Evolutionary conservation across 2,113 vertebrate species (phyloP).

Genomic region (Plecturocebus donacophilus): DNA sequence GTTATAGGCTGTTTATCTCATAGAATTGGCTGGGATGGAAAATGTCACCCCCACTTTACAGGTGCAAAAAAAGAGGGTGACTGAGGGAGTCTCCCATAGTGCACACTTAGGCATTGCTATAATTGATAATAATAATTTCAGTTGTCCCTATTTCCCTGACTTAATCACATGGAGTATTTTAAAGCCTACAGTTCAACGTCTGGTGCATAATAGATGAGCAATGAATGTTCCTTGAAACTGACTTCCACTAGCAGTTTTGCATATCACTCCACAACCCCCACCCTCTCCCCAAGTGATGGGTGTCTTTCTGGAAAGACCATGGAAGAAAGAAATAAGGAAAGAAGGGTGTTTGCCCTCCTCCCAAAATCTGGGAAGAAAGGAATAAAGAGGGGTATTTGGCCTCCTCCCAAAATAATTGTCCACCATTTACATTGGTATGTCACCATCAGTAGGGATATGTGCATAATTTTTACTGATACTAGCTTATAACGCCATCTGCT

Average conservation of each 20-base stretch:
- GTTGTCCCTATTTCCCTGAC: not conserved
- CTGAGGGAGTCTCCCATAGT: not conserved
- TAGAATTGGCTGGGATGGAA: not conserved
- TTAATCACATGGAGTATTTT: conserved; percentile 8
- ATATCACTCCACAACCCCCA: not conserved
- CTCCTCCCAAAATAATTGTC: not conserved
- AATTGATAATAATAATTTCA: not conserved
- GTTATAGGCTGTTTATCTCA: not conserved
- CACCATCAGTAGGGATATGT: not conserved
- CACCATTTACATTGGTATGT: not conserved
- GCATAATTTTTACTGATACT: not conserved
- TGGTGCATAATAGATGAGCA: not conserved
- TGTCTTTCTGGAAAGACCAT: not conserved
- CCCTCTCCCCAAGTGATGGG: not conserved
- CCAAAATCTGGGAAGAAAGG: not conserved
- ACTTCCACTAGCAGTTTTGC: not conserved
- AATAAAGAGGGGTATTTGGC: not conserved
- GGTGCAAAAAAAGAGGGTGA: not conserved
- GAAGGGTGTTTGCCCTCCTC: not conserved
- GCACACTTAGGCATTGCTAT: not conserved
- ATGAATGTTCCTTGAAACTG: conserved; percentile 8
- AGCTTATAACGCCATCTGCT: not conserved
- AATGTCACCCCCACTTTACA: not conserved
- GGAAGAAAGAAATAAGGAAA: not conserved
- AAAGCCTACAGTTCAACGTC: not conserved